Evolutionary conservation across 2,888 invertebrate genomes (phyloP).

Genomic region (Andrena bucephala): DNA sequence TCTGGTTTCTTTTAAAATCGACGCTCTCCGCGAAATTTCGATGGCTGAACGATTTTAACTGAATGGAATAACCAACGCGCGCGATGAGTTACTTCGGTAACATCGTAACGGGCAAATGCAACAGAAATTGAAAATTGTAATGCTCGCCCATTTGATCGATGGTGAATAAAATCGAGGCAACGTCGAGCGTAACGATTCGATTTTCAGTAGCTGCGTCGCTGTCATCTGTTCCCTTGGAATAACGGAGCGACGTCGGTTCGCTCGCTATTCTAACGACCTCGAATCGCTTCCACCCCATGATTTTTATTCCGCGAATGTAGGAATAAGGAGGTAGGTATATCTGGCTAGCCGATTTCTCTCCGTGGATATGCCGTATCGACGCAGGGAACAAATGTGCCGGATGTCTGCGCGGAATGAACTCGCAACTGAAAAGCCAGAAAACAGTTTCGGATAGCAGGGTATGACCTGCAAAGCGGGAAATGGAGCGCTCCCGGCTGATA

Average conservation of each 20-base stretch:
- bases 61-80: background rate
- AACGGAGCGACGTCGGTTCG: conserved; percentile 31
- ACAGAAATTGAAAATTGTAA: conserved; percentile 30
- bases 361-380: background rate
- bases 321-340: conserved; percentile 29
- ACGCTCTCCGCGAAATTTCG: background rate
- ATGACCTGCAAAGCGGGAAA: too few relatives aligned
- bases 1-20: background rate
- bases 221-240: conserved; percentile 47
- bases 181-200: conserved; percentile 32
- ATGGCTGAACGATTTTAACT: background rate
- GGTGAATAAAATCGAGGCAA: conserved; percentile 25
- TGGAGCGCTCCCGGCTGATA: background rate
- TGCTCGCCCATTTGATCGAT: conserved; percentile 5
- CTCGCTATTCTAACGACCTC: conserved; percentile 48
- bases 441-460: too few relatives aligned
- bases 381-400: too few relatives aligned
- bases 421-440: too few relatives aligned
- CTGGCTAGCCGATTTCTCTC: background rate
- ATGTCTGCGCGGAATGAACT: too few relatives aligned
- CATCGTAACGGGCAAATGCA: conserved; percentile 28
- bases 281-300: conserved; percentile 46
- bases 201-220: conserved; percentile 50
- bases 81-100: conserved; percentile 29
- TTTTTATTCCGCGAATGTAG: conserved; percentile 35